These are phyloP conservation scores for Erpobdella octoculata DNA, from an alignment of 2,888 invertebrate genomes.

Conservation along the genomic window DNA sequence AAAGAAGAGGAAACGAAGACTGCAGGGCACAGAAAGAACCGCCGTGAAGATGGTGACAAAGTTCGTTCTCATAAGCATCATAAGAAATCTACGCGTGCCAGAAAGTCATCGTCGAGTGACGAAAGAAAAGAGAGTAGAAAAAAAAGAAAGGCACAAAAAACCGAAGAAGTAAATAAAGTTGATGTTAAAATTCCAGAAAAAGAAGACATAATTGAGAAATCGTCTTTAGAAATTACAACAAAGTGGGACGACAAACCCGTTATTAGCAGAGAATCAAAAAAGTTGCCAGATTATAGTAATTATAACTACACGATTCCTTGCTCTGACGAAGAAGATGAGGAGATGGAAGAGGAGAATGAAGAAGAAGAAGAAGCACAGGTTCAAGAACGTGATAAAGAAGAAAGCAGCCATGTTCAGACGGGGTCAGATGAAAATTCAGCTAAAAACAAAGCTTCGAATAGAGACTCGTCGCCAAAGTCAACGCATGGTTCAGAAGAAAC, in stretches of 20 bases:
- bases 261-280: neutral
- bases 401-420: too few species aligned
- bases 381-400: neutral
- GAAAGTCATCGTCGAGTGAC: too few species aligned
- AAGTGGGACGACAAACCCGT: too few species aligned
- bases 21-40: too few species aligned
- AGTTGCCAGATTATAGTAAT: neutral
- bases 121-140: too few species aligned
- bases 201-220: too few species aligned
- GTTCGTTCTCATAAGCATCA: too few species aligned
- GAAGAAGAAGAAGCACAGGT: neutral
- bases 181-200: neutral
- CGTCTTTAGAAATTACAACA: too few species aligned
- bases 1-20: too few species aligned
- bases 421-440: neutral
- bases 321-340: neutral
- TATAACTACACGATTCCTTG: neutral
- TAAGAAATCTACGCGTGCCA: too few species aligned
- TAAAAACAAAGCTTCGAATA: neutral
- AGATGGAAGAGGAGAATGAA: neutral
- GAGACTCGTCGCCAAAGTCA: slow-evolving; percentile 28
- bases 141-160: neutral
- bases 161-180: neutral
- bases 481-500: neutral
- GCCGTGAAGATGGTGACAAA: too few species aligned